Conservation (phyloP, 2,113 vertebrate genomes). For the Bubo blakistoni region DNA sequence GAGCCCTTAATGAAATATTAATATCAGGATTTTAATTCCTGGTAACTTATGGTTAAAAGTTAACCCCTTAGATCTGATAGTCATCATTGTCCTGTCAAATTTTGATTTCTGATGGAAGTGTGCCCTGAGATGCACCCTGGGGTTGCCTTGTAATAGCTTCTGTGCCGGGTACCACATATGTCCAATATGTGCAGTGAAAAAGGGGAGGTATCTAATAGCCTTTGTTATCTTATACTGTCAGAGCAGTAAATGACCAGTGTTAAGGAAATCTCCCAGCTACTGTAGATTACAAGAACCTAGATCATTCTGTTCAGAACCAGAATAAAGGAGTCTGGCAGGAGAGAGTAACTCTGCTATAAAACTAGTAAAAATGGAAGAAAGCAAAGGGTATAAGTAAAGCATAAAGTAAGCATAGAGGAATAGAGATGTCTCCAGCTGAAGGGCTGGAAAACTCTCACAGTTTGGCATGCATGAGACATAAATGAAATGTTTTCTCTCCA, state of each 20-base stretch:
- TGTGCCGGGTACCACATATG: background rate
- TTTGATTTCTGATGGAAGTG: background rate
- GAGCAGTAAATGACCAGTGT: background rate
- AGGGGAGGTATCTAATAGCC: background rate
- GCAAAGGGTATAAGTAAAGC: background rate
- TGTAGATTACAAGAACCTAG: background rate
- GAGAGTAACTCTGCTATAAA: background rate
- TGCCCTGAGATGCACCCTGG: background rate
- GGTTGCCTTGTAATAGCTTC: background rate
- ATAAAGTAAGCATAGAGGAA: background rate
- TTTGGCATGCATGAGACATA: background rate
- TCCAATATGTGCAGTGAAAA: background rate
- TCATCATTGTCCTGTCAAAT: background rate
- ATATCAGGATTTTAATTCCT: background rate
- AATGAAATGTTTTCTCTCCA: background rate
- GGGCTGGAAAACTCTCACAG: background rate
- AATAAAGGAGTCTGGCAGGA: background rate
- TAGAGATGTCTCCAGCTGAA: background rate
- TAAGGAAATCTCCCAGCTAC: background rate
- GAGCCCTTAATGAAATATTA: background rate
- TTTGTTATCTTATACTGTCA: background rate
- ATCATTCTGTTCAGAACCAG: background rate
- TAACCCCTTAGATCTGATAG: background rate
- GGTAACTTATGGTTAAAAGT: background rate
- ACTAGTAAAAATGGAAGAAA: background rate